These are phyloP conservation scores for Cylloceria caligata DNA, from an alignment of 2,888 invertebrate genomes.

Conservation along the genomic window DNA sequence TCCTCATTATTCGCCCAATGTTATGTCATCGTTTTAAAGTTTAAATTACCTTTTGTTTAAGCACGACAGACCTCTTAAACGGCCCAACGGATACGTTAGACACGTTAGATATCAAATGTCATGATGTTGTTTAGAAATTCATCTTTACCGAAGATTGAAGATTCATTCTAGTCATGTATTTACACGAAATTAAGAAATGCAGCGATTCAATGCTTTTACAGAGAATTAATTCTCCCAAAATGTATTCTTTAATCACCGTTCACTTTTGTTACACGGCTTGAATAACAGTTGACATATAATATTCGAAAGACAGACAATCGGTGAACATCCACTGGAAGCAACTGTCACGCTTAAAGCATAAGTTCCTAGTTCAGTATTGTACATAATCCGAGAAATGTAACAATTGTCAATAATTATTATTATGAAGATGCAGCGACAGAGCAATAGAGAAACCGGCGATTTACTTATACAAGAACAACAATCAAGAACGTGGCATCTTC, in stretches of 20 bases:
- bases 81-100: neutral
- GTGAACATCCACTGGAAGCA: neutral
- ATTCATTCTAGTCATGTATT: neutral
- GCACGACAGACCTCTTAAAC: neutral
- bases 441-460: neutral
- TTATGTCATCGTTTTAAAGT: neutral
- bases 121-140: neutral
- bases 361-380: neutral
- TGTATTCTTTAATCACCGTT: neutral
- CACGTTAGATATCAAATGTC: conserved; percentile 10
- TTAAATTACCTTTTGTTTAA: neutral
- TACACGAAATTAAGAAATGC: neutral
- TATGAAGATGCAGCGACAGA: neutral
- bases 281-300: neutral
- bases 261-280: neutral
- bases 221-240: neutral
- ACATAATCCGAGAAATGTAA: neutral
- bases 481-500: neutral
- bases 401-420: neutral
- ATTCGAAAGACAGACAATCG: neutral
- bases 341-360: neutral
- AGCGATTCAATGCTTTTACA: neutral
- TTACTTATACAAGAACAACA: neutral
- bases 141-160: too few relatives aligned
- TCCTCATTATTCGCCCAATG: neutral